Evolutionary conservation across 2,888 invertebrate genomes (phyloP), one percentile per base, ranked within the genome.

Genomic region (Caradrina kadenii): DNA sequence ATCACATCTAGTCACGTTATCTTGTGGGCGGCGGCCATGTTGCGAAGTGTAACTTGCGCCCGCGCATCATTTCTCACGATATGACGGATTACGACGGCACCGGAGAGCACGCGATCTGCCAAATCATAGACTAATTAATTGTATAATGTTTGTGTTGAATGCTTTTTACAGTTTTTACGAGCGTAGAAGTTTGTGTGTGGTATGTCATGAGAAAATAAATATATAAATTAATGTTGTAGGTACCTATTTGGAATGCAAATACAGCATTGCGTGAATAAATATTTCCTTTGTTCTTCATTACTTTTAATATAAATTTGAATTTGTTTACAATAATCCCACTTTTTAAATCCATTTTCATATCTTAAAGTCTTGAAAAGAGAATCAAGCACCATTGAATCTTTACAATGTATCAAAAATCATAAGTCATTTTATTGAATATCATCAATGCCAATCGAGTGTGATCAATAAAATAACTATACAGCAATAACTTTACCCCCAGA

Each of bases 61-160:
- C 62, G 79, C 76, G 75, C 76, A 79, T 87, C 81, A 66, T 61
- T 85, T 86, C 88, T 81, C 87, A 87, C 82, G 85, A 76, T 77
- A 69, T 74, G 76, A 76, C 58, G 54, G 73, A 80, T 83, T 81
- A 76, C 76, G 58, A 76, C 76, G 58, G 69, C 72, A 66, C 31
- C 26, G 56, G 63, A 45, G 67, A 70, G 79, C 87, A 86, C 79
- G 84, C 83, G 86, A 84, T 84, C 73, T 69, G 63, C 76, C 64
- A 72, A 81, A 82, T 78, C 71, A 65, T 76, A 68, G 67, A 67
- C 66, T 80, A 77, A 82, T 84, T 85, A 86, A 82, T 84, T 79
- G 53, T 79, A 79, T 82, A 69, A 64, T 81, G 50, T 56, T 78
- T 62, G 60, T 68, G 67, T 56, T 69, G 59, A 59, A 76, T 58